Evolutionary conservation across 2,797 vertebrate species (phyloP), one percentile per base, ranked within the genome.

Genomic region (Linurgus olivaceus): DNA sequence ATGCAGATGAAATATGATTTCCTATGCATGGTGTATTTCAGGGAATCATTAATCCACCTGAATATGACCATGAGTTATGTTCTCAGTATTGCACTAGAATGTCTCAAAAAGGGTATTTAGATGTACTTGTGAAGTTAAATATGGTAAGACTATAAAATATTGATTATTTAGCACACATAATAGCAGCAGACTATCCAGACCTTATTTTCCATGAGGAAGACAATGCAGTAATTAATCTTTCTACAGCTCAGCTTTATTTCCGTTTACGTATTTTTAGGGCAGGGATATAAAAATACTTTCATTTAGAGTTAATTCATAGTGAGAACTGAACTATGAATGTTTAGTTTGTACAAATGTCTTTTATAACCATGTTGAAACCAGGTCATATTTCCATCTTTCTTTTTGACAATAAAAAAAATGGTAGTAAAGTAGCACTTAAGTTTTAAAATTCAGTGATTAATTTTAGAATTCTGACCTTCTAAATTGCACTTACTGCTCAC

Each of bases 401-500:
- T 96, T 96, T 96, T 80, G 88, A 92, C 62, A 93, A 86, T 92
- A 72, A 76, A 67, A 89, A 90, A 91, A 94, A 61, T 52, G 44
- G 40, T 91, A 70, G 66, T 90, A 94, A 96, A 96, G 74, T 57
- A 94, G 73, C 84, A 73, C 78, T 94, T 94, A 19, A 16, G 59
- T 83, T 97, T 95, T 97, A 96, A 97, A 97, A 97, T 96, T 86
- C 95, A 95, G 96, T 96, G 93, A 97, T 91, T 96, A 95, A 96
- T 96, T 96, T 96, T 93, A 90, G 94, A 96, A 95, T 97, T 97
- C 88, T 98, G 97, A 97, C 97, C 97, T 97, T 96, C 96, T 97
- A 95, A 97, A 97, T 97, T 97, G 84, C 92, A 29, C 87, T 98
- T 97, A 97, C 93, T 97, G 88, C 96, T 98, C 97, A 97, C 96